phyloP scores from a whole-genome alignment of 2,888 invertebrate species.

The Sepioteuthis lessoniana region DNA sequence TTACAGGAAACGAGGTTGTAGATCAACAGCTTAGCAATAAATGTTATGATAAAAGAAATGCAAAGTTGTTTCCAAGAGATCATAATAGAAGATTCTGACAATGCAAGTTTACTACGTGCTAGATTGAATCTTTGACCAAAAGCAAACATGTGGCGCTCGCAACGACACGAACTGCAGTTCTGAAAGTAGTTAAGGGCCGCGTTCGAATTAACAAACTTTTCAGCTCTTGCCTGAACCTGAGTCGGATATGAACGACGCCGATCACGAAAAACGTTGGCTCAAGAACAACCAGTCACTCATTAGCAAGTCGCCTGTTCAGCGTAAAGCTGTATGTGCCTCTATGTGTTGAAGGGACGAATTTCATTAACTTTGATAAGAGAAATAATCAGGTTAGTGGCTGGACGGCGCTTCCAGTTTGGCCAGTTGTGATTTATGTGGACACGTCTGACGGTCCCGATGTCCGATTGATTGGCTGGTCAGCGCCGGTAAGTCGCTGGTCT shows the following conservation, averaged over 20 bases:
- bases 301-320: not conserved
- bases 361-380: constrained; percentile 20
- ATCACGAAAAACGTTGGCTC: constrained; percentile 33
- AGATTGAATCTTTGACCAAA: not conserved
- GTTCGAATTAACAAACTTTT: not conserved
- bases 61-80: too few relatives aligned
- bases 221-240: not conserved
- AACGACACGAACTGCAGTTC: not conserved
- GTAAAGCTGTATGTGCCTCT: not conserved
- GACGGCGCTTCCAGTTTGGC: not conserved
- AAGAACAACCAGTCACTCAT: not conserved
- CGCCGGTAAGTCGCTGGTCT: not conserved
- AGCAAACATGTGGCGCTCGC: not conserved
- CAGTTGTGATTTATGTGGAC: not conserved
- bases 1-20: too few relatives aligned
- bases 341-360: not conserved
- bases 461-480: constrained; percentile 21
- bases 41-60: too few relatives aligned
- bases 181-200: not conserved
- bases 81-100: too few relatives aligned
- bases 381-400: not conserved
- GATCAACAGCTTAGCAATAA: too few relatives aligned
- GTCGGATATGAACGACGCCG: constrained; percentile 33
- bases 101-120: too few relatives aligned
- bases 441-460: constrained; percentile 5